Conservation (phyloP, 2,888 invertebrate genomes). For the Hypomecis atomaria region DNA sequence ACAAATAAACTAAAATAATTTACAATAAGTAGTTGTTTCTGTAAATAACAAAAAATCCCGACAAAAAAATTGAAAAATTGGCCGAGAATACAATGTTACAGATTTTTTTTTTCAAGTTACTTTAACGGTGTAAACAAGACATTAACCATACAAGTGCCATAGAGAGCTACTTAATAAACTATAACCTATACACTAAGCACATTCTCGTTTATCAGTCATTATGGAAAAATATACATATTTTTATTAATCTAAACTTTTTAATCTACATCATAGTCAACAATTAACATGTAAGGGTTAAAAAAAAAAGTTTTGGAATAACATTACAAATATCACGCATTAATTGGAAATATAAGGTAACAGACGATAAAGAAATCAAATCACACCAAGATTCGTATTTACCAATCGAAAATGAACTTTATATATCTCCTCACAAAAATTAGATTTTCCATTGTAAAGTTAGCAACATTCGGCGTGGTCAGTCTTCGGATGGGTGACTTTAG, state of each 20-base stretch:
- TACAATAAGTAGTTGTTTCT: no score
- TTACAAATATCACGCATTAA: conserved; percentile 50
- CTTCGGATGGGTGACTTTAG: no score
- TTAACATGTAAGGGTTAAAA: conserved; percentile 38
- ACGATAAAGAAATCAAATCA: not conserved
- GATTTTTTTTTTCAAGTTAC: not conserved
- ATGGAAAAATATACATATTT: conserved; percentile 53
- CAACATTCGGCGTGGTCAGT: no score
- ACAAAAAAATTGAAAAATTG: no score
- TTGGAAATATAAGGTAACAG: conserved; percentile 33
- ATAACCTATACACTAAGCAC: conserved; percentile 46
- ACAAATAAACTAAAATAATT: no score
- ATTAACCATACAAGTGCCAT: conserved; percentile 42
- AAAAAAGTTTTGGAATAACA: conserved; percentile 54
- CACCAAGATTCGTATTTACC: not conserved
- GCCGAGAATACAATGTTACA: not conserved
- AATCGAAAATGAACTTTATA: not conserved
- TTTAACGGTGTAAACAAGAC: conserved; percentile 17
- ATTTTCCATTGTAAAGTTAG: not conserved
- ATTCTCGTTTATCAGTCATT: conserved; percentile 54
- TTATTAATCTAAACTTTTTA: conserved; percentile 28
- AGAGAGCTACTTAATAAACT: conserved; percentile 72
- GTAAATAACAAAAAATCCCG: no score
- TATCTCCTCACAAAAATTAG: not conserved
- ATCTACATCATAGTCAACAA: conserved; percentile 46